phyloP scores from a whole-genome alignment of 2,888 invertebrate genomes.

The Mantis religiosa region DNA sequence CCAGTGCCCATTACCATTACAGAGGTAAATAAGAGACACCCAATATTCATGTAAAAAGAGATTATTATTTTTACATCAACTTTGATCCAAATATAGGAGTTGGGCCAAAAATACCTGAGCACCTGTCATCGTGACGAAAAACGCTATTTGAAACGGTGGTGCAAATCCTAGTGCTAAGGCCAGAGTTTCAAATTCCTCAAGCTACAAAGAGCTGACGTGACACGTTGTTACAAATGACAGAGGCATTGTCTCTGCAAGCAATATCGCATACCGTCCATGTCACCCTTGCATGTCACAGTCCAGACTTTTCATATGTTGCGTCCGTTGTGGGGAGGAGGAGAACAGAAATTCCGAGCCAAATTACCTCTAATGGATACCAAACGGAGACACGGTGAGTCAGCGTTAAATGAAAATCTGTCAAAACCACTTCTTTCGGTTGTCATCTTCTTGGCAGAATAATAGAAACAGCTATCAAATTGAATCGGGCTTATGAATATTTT shows the following conservation, averaged over 20 bases:
- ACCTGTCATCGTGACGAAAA: no score
- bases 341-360: not conserved
- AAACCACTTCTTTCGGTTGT: not conserved
- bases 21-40: no score
- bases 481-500: no score
- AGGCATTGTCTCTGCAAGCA: not conserved
- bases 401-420: not conserved
- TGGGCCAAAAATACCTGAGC: no score
- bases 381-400: not conserved
- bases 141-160: not conserved
- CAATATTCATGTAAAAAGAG: no score
- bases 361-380: not conserved
- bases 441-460: not conserved
- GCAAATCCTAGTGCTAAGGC: not conserved
- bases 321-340: not conserved
- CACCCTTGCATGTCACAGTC: not conserved
- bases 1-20: no score
- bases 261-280: not conserved
- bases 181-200: not conserved
- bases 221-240: slow-evolving; percentile 27
- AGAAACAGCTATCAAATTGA: no score
- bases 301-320: not conserved
- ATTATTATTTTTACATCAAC: no score
- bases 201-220: not conserved
- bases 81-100: no score